phyloP scores from a whole-genome alignment of 2,888 invertebrate species.

The Campoplex nolae region DNA sequence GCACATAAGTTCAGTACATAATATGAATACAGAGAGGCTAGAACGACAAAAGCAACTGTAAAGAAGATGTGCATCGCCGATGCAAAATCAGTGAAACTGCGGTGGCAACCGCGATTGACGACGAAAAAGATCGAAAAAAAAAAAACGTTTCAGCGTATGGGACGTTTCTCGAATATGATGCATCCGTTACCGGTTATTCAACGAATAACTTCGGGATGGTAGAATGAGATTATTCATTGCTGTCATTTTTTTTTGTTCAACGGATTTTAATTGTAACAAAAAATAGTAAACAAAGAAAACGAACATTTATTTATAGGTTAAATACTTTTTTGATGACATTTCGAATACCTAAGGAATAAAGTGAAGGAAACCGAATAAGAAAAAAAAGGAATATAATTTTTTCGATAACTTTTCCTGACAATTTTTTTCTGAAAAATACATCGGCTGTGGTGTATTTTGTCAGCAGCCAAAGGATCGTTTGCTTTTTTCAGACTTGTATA shows the following conservation, averaged over 20 bases:
- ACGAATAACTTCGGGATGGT: no score
- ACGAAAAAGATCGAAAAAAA: conserved; percentile 34
- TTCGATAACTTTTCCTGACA: not conserved
- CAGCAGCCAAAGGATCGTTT: not conserved
- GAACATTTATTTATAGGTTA: not conserved
- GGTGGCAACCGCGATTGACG: conserved; percentile 37
- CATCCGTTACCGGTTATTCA: no score
- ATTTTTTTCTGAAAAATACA: not conserved
- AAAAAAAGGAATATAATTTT: not conserved
- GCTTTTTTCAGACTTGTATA: not conserved
- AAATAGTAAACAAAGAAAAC: not conserved
- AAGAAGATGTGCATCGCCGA: conserved; percentile 16
- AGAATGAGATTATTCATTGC: no score
- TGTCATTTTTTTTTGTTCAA: no score
- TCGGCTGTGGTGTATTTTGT: not conserved
- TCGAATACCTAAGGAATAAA: not conserved
- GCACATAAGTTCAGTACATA: no score
- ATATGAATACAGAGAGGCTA: not conserved
- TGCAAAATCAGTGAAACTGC: conserved; percentile 34
- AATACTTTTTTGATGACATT: not conserved
- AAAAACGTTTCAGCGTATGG: not conserved
- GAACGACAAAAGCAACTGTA: conserved; percentile 6
- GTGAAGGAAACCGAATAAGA: not conserved
- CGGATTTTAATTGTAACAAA: no score
- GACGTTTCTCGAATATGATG: not conserved